Evolutionary conservation across 2,888 invertebrate species (phyloP), one percentile per base, ranked within the genome.

Genomic region (Pachliopta kotzebuea): DNA sequence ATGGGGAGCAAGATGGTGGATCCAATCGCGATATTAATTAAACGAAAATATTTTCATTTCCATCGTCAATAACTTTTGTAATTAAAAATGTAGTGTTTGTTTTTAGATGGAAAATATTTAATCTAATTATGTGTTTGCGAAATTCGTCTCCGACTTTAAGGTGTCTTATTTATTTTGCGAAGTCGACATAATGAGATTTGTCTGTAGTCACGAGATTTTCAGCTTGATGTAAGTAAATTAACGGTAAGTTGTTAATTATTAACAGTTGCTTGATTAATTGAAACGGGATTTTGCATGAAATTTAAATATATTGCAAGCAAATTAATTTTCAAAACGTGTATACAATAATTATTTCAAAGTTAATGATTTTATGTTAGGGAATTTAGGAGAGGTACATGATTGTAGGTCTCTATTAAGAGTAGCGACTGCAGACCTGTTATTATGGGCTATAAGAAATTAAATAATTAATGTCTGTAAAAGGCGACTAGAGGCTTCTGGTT

Each of bases 141-240:
- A 45, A 23, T 56, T 63, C 31, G 31, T 55, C 53, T 54, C 11
- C 11, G 24, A 63, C 50, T 21, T 60, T 59, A 60, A 58, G 49
- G 31, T 58, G 23, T 17, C 26, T 58, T 63, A 58, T 63, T 63
- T 63, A 59, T 63, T 63, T 56, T 50, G 37, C 24, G 55, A 63
- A 63, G 50, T 60, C 49, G n/a, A 31, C 37, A 50, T 60, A 63
- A 60, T 63, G 59, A 63, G 56, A 63, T 63, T 63, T 63, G 59
- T 56, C 59, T 50, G 29, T 60, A 45, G 31, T 50, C 29, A 50
- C 21, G 24, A 55, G 50, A 63, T 37, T 55, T 50, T 37, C 49
- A 50, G 49, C 59, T 59, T 23, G 59, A 59, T 55, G 60, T 63
- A 63, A 63, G 49, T 55, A 50, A 56, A 59, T 63, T 63, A 60